Base-by-base conservation (phyloP, 2,888 invertebrate species). In the Scrobipalpa atriplicella region DNA sequence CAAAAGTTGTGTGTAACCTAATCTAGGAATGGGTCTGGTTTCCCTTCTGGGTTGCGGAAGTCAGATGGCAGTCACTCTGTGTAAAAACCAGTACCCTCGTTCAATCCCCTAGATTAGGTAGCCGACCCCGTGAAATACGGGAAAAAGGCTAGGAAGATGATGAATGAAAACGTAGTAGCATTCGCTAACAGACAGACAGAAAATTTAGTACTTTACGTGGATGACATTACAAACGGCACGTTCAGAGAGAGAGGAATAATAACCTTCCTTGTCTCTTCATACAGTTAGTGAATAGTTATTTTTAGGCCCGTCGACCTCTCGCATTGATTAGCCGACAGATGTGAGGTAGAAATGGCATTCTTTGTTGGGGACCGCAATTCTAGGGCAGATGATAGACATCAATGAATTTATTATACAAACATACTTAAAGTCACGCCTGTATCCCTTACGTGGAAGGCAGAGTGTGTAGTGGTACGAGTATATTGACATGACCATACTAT, bases 141-240 rank as follows among this genome's bases (percentile, higher is more conserved):
- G n/a, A n/a, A n/a, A n/a, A n/a, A n/a, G n/a, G n/a, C n/a, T n/a
- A n/a, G 29, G 29, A 29, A 3, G 29, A 29, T 3, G 29, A 3
- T 29, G 2, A 29, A 5, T 29, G 29, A 29, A 3, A 29, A 29
- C 29, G 29, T 29, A 29, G 5, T 5, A 29, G 29, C n/a, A n/a
- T n/a, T n/a, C n/a, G n/a, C n/a, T n/a, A 29, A 29, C 29, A 29
- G 29, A 29, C 29, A 29, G 29, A 29, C 29, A 5, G 29, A 29
- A 29, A 3, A 3, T 39, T 47, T 47, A n/a, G 47, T 16, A 47
- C n/a, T 47, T 47, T 47, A 47, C 47, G 8, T 47, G 13, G 63
- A 52, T 38, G 51, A 52, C 63, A 63, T 63, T 63, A 63, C 38
- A 11, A 62, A 62, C 18, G 47, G 47, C 47, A 62, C 62, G 47